Base-by-base conservation (phyloP, 2,797 vertebrate species). In the Darevskia nairensis region DNA sequence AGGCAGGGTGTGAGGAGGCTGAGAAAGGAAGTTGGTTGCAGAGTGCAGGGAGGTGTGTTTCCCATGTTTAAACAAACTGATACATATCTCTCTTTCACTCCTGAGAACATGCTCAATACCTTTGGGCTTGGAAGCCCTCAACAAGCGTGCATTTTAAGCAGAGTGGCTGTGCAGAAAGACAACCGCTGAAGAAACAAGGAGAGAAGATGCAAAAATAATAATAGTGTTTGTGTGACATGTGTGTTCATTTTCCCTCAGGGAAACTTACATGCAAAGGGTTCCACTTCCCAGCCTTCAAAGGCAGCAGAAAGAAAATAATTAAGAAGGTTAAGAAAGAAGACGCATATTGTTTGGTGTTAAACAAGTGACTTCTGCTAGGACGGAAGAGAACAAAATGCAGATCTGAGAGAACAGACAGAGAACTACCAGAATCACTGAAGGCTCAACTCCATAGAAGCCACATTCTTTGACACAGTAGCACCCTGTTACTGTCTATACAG, bases 261-360 rank as follows among this genome's bases (percentile, higher is more conserved):
- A 88, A 93, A 98, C 98, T 99, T 97, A 99, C 99, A 95, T 99
- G 98, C 97, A 99, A 98, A 89, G 98, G 98, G 97, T 98, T 99
- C 99, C 98, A 99, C 95, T 99, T 99, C 90, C 98, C 98, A 95
- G 98, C 97, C 99, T 99, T 97, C 96, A 92, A 93, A 93, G 91
- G 95, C 84, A 96, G 96, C 96, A 97, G 85, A 95, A 95, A 95
- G 92, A 94, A 97, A 89, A 98, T 86, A 96, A 95, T 98, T 88
- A 98, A 93, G 25, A 92, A 96, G 88, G 96, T 91, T 97, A 94
- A 95, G 95, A 95, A 86, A 96, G 71, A 89, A 91, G 76, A 68
- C 50, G 83, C 11, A 94, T 3, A 89, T 93, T 94, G 3, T 7
- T 89, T 86, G 92, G 69, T 89, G 84, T 94, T 92, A 95, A 91